These are phyloP conservation scores for Drosophila ezoana DNA, from an alignment of 2,888 invertebrate species.

Conservation along the genomic window DNA sequence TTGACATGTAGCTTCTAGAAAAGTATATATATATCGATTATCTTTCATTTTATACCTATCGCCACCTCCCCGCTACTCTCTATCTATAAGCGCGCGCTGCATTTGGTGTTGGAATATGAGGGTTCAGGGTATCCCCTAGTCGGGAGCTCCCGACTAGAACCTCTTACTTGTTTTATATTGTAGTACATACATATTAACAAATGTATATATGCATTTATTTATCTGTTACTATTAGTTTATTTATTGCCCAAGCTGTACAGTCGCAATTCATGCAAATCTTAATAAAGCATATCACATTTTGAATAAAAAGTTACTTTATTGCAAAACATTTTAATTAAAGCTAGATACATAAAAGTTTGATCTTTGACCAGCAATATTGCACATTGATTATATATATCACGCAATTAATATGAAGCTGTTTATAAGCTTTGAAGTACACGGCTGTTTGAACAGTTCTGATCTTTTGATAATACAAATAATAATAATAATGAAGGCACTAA, in stretches of 20 bases:
- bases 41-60: too few relatives aligned
- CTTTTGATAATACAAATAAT: not conserved
- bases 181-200: too few relatives aligned
- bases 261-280: too few relatives aligned
- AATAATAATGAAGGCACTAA: conserved; percentile 29
- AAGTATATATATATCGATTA: too few relatives aligned
- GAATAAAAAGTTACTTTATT: conserved; percentile 1
- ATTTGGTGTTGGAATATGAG: too few relatives aligned
- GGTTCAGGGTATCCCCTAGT: too few relatives aligned
- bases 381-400: conserved; percentile 31
- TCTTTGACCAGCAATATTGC: conserved; percentile 34
- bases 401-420: conserved; percentile 4
- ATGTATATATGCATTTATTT: too few relatives aligned
- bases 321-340: conserved; percentile 3
- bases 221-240: not conserved
- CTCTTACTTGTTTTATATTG: not conserved
- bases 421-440: conserved; percentile 19
- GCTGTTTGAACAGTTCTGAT: not conserved
- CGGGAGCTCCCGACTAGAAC: too few relatives aligned
- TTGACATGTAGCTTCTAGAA: too few relatives aligned
- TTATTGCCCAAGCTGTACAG: not conserved
- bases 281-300: not conserved
- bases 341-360: conserved; percentile 13
- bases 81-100: too few relatives aligned
- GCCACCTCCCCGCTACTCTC: too few relatives aligned